Percentiles rank a stretch among this genome's conserved stretches.
Conservation (phyloP, 2,113 vertebrate species). For the Nesogale talazaci region DNA sequence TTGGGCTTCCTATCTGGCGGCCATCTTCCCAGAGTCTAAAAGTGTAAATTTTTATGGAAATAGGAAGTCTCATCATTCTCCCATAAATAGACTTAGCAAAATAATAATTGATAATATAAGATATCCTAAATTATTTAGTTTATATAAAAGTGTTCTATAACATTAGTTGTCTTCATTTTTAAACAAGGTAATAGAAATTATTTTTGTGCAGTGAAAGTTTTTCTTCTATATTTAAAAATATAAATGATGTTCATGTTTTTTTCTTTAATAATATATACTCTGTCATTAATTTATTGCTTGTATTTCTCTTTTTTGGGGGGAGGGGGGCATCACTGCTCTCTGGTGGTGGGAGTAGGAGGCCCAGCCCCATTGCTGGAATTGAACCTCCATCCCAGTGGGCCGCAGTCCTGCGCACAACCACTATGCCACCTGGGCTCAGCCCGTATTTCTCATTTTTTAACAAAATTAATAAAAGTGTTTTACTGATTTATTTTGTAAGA, state of each 20-base stretch:
- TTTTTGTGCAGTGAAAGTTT: background rate
- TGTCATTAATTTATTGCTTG: slow-evolving; percentile 8
- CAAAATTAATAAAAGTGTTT: slow-evolving; percentile 16
- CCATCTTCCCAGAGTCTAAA: no score
- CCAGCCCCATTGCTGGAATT: no score
- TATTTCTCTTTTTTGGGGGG: background rate
- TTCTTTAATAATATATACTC: background rate
- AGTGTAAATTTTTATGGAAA: no score
- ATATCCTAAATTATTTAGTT: background rate
- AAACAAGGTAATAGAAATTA: background rate
- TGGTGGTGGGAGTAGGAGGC: no score
- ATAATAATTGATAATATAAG: slow-evolving; percentile 3
- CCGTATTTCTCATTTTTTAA: background rate
- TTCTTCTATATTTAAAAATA: background rate
- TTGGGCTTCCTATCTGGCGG: no score
- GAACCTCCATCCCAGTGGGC: no score
- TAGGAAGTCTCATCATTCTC: no score
- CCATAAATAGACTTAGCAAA: background rate
- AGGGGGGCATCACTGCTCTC: no score
- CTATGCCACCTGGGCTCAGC: no score
- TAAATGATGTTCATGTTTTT: background rate
- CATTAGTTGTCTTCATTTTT: slow-evolving; percentile 6
- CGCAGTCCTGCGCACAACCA: no score
- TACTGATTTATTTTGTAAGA: slow-evolving; percentile 18
- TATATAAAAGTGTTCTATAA: background rate